phyloP scores from a whole-genome alignment of 2,797 vertebrate genomes.

The Uromys caudimaculatus region DNA sequence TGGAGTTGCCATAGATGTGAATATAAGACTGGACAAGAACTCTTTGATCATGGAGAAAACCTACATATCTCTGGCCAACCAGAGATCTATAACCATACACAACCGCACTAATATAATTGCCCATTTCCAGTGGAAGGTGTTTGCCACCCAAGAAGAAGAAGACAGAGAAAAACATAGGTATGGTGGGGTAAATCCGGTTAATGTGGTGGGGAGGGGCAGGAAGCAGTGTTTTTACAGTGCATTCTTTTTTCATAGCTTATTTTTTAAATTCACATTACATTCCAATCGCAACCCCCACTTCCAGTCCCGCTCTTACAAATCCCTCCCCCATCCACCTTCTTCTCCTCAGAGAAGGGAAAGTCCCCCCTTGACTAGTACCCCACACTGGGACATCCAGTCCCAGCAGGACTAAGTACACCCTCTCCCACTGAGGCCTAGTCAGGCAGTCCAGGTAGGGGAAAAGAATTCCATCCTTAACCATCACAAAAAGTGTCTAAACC shows the following conservation, averaged over 20 bases:
- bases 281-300: neutral
- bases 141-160: conserved; percentile 88
- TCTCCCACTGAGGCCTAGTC: neutral
- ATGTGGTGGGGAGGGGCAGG: neutral
- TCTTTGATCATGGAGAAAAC: conserved; percentile 89
- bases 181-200: neutral
- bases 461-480: conserved; percentile 12
- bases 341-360: neutral
- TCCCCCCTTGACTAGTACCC: neutral
- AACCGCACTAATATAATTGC: conserved; percentile 90
- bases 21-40: conserved; percentile 89
- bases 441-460: neutral
- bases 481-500: neutral
- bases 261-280: neutral
- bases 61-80: conserved; percentile 89
- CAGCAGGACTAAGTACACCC: neutral
- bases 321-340: neutral
- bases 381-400: neutral
- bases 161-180: conserved; percentile 87
- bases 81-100: conserved; percentile 87
- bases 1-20: conserved; percentile 90
- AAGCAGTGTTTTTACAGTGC: neutral
- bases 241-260: neutral
- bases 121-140: conserved; percentile 91
- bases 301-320: neutral